Conservation (phyloP, 2,888 invertebrate species). For the Caenorhabditis auriculariae region DNA sequence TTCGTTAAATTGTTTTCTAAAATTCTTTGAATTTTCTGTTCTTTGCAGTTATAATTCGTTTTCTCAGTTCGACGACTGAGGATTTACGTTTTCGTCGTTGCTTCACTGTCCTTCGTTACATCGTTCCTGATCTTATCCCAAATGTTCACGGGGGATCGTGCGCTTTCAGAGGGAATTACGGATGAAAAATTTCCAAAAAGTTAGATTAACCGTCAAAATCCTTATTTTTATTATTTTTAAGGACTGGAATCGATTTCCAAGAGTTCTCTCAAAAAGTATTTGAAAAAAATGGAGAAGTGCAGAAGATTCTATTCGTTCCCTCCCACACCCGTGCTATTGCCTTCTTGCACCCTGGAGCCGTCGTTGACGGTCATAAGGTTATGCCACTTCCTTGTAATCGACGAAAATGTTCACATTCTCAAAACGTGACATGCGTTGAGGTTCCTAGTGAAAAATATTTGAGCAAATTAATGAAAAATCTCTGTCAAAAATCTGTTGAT, state of each 20-base stretch:
- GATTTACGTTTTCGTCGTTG: constrained; percentile 36
- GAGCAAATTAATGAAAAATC: not conserved
- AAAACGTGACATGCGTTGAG: no score
- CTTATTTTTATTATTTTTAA: constrained; percentile 7
- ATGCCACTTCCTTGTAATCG: not conserved
- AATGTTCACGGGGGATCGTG: constrained; percentile 32
- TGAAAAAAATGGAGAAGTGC: constrained; percentile 42
- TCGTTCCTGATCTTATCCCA: constrained; percentile 34
- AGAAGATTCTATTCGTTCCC: constrained; percentile 37
- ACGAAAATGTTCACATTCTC: no score
- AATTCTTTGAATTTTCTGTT: no score
- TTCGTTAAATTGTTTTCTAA: no score
- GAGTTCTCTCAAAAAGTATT: constrained; percentile 34
- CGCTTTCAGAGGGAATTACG: constrained; percentile 19
- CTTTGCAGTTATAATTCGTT: no score
- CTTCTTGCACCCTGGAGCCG: constrained; percentile 40
- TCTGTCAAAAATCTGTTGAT: not conserved
- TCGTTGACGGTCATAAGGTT: constrained; percentile 31
- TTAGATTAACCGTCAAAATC: not conserved
- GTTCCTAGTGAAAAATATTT: not conserved
- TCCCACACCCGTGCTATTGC: constrained; percentile 36
- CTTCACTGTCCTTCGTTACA: constrained; percentile 33
- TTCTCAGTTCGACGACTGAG: constrained; percentile 34
- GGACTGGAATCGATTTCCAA: constrained; percentile 33
- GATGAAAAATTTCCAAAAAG: constrained; percentile 6